A percentile compares a stretch with the other conserved stretches of the same genome.
Evolutionary conservation across 37 sponge, comb jelly and placozoan species (phyloP).

Genomic region (Axinella damicornis): DNA sequence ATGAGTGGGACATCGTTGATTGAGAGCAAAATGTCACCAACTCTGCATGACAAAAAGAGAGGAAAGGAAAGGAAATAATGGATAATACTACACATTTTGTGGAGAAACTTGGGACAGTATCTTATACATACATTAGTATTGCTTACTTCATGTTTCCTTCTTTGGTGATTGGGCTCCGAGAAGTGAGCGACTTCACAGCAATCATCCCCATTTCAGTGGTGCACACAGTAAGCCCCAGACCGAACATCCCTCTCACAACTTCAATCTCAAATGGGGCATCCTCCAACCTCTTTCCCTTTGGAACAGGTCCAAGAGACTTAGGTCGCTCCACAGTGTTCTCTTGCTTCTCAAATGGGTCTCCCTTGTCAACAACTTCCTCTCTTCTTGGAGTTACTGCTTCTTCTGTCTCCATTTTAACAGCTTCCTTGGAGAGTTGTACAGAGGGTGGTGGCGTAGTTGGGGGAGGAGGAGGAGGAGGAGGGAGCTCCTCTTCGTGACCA

Average conservation of each 20-base stretch:
- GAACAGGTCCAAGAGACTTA: slow-evolving; percentile 35
- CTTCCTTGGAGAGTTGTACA: neutral
- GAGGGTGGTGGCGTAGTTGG: slow-evolving; percentile 35
- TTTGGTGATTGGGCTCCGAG: slow-evolving; percentile 60
- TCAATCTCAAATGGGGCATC: slow-evolving; percentile 77
- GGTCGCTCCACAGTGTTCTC: slow-evolving; percentile 9
- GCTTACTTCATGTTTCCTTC: slow-evolving; percentile 76
- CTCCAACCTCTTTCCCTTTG: slow-evolving; percentile 32
- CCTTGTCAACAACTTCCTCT: neutral
- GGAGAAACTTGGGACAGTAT: no score
- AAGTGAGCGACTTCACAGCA: slow-evolving; percentile 45
- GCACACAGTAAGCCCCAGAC: slow-evolving; percentile 60
- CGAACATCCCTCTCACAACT: slow-evolving; percentile 61
- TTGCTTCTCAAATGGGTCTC: neutral
- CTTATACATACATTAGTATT: no score
- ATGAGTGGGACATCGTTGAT: slow-evolving; percentile 55
- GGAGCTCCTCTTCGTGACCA: neutral
- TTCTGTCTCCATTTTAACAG: neutral
- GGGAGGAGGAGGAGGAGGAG: slow-evolving; percentile 37
- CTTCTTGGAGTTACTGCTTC: neutral
- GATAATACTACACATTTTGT: no score
- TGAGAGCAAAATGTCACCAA: slow-evolving; percentile 72
- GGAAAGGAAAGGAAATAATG: no score
- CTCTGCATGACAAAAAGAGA: no score
- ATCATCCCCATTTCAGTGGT: slow-evolving; percentile 55